phyloP scores from a whole-genome alignment of 64 coral and sea anemone genomes.

The Pachyseris speciosa region DNA sequence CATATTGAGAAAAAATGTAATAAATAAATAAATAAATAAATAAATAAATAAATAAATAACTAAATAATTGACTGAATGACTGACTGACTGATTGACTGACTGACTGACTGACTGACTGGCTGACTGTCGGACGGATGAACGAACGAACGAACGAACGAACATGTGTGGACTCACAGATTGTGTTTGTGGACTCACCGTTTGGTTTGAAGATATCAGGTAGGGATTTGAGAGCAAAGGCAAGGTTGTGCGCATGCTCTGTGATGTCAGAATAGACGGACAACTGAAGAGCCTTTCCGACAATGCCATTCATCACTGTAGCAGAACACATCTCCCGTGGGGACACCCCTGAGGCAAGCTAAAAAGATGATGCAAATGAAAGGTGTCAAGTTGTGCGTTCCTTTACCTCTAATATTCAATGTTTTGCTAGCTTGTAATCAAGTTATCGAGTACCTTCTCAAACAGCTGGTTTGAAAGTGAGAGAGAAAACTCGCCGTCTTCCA shows the following conservation, averaged over 20 bases:
- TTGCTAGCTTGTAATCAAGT: background rate
- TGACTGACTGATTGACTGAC: too few relatives aligned
- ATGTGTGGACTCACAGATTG: too few relatives aligned
- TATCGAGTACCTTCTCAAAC: constrained; percentile 90
- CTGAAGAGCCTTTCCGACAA: constrained; percentile 82
- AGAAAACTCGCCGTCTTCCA: constrained; percentile 98
- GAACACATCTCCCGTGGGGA: constrained; percentile 89
- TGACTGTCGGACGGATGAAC: too few relatives aligned
- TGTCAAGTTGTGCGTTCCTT: too few relatives aligned
- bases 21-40: background rate
- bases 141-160: too few relatives aligned
- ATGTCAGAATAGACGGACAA: constrained; percentile 81
- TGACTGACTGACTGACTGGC: too few relatives aligned
- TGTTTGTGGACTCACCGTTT: constrained; percentile 59
- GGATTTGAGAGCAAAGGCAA: constrained; percentile 93
- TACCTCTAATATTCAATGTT: too few relatives aligned
- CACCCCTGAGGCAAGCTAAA: constrained; percentile 73
- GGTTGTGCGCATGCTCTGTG: constrained; percentile 72
- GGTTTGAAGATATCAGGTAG: constrained; percentile 91
- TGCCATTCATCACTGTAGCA: constrained; percentile 83
- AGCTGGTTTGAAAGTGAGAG: constrained; percentile 88
- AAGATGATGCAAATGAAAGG: background rate
- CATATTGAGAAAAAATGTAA: background rate
- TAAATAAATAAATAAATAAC: too few relatives aligned
- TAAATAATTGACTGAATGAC: too few relatives aligned